Evolutionary conservation across 2,888 invertebrate species (phyloP).

Genomic region (Lumbricus terrestris): DNA sequence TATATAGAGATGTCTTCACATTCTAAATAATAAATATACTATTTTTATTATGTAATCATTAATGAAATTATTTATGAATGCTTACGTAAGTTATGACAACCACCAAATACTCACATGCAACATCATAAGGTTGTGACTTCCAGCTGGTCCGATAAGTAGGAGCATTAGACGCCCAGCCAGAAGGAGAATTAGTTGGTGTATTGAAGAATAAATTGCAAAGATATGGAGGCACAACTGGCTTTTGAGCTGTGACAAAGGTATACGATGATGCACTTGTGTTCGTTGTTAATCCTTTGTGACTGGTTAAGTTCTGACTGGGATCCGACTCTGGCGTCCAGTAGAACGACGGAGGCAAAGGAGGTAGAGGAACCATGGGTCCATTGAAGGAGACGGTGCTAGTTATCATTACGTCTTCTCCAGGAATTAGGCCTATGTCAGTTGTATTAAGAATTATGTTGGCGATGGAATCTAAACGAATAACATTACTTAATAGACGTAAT

Average conservation of each 20-base stretch:
- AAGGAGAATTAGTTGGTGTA: background rate
- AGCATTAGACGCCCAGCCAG: background rate
- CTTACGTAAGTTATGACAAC: too few relatives aligned
- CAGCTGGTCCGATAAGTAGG: background rate
- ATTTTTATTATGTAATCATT: too few relatives aligned
- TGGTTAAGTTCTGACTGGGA: background rate
- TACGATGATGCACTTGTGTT: background rate
- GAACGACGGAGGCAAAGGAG: background rate
- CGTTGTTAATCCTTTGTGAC: background rate
- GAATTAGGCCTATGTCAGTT: background rate
- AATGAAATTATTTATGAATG: too few relatives aligned
- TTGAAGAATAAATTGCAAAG: background rate
- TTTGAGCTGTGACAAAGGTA: background rate
- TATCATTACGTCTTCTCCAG: background rate
- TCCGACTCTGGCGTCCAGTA: background rate
- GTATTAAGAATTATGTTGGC: background rate
- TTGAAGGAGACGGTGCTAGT: background rate
- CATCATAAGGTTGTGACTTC: background rate
- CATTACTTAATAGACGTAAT: too few relatives aligned
- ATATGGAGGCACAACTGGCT: background rate
- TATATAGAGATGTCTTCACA: too few relatives aligned
- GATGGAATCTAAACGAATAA: background rate
- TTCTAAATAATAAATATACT: too few relatives aligned
- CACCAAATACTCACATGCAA: background rate
- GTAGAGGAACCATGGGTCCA: background rate